Evolutionary conservation across 2,888 invertebrate species (phyloP), one percentile per base, ranked within the genome.

Genomic region (Perizoma flavofasciatum): DNA sequence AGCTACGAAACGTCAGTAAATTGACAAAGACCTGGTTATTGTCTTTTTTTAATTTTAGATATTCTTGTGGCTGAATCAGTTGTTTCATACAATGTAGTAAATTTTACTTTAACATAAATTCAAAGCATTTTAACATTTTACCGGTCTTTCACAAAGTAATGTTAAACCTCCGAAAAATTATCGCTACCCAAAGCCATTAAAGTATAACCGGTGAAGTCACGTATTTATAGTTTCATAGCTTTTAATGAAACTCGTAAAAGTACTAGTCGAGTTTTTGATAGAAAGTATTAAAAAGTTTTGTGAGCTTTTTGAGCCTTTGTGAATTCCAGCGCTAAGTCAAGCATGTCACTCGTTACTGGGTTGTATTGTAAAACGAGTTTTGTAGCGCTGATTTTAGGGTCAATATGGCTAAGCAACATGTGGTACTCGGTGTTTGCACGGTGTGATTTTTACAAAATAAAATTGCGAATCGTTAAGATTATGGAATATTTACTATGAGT

Each of bases 181-280:
- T 45, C 50, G 49, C 59, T 33, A 48, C 10, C 10, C 49, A 34
- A 51, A 63, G 52, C 63, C 64, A 66, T 66, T 63, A 65, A 61
- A 68, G 66, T 62, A 3, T 22, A 59, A 62, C 55, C 52, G 52
- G 34, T 49, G 46, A 59, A 66, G 63, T 66, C 63, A 57, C 65
- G 63, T 65, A 66, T 63, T 66, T 61, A 66, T 65, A 61, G 65
- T 68, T 66, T 68, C 61, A 61, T 63, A 61, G 63, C 58, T 63
- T 68, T 58, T 65, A 22, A 66, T 55, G 47, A 64, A 50, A 61
- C 63, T 68, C 66, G 57, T 49, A 51, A 64, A 66, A 68, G 66
- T 66, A 63, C 59, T 34, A 57, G 44, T 45, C 58, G 49, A 57
- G 49, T 59, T 68, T 6, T 52, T 46, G 59, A 59, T 64, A 55